These are phyloP conservation scores for Drosophila neotestacea DNA, from an alignment of 2,888 invertebrate genomes.

Conservation along the genomic window DNA sequence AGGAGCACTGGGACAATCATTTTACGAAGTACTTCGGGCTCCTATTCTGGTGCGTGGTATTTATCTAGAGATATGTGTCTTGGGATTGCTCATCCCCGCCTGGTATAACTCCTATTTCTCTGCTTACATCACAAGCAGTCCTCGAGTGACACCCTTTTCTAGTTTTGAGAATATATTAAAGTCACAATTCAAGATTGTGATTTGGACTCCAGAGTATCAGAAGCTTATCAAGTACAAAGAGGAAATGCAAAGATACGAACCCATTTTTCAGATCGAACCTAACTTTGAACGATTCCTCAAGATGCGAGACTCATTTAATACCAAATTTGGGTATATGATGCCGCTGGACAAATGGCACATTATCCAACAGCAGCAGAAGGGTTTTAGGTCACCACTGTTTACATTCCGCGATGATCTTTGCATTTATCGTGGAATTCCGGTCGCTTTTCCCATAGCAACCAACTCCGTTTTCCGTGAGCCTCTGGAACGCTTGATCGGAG, in stretches of 20 bases:
- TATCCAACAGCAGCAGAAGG: conserved; percentile 38
- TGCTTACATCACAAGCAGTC: conserved; percentile 50
- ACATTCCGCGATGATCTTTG: conserved; percentile 23
- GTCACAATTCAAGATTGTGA: conserved; percentile 6
- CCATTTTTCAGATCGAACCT: conserved; percentile 9
- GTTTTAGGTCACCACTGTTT: conserved; percentile 50
- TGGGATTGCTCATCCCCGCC: conserved; percentile 76
- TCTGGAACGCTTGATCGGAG: conserved; percentile 42
- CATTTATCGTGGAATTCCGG: conserved; percentile 1
- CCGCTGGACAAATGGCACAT: conserved; percentile 49
- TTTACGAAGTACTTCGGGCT: conserved; percentile 8
- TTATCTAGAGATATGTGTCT: conserved; percentile 65
- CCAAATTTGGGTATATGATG: conserved; percentile 34
- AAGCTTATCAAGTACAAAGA: conserved; percentile 8
- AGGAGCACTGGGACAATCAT: conserved; percentile 20
- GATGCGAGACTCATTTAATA: conserved; percentile 20
- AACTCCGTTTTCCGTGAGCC: conserved; percentile 39
- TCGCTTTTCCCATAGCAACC: conserved; percentile 16
- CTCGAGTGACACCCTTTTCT: conserved; percentile 30
- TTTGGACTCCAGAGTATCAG: conserved; percentile 17
- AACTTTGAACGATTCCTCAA: conserved; percentile 7
- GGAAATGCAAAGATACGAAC: not conserved
- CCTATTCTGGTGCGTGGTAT: conserved; percentile 19
- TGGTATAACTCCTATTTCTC: conserved; percentile 76
- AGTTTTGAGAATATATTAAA: conserved; percentile 7